Evolutionary conservation across 2,113 vertebrate species (phyloP), one percentile per base, ranked within the genome.

Genomic region (Urocolius indicus): DNA sequence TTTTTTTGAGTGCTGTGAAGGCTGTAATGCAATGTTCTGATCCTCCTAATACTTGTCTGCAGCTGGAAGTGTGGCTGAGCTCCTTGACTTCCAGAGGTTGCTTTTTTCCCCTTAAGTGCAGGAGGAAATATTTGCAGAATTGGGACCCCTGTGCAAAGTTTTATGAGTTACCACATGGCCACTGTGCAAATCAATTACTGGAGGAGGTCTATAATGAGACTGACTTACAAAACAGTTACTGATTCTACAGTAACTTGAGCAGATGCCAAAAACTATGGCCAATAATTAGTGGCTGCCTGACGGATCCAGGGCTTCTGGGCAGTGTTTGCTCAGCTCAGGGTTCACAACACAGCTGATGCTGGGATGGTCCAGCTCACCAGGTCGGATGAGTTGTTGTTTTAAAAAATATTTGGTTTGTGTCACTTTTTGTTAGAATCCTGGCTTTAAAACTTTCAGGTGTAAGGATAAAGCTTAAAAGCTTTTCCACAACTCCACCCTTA

Each of bases 381-480:
- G 88, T 51, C 84, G 79, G 55, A 61, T 63, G 26, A 84, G 43
- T n/a, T 67, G 43, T 16, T 93, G n/a, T 58, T 76, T 79, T 82
- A 23, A 0, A 24, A 57, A 71, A 61, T 85, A 61, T 55, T 92
- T 83, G 75, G 36, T 89, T 68, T 3, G 2, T 79, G 87, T 93
- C 88, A 82, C 57, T 61, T 57, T 90, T 55, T 63, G 79, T 84
- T 68, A 85, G 69, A 94, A 91, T 84, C 57, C 73, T 6, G 18
- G 62, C 87, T 93, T 49, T 92, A 95, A 96, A 93, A 87, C 93
- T 97, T 96, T 90, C 95, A 95, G 95, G 94, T 96, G 87, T 93
- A 95, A 94, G 90, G 87, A 89, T 52, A 77, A 92, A 94, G 94
- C 94, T 97, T 97, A 97, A 95, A 96, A 96, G 96, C 93, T 95